A percentile compares a stretch with the other conserved stretches of the same genome.
These are phyloP conservation scores for Branchinecta lindahli DNA, from an alignment of 1,140 invertebrate species.

Conservation along the genomic window DNA sequence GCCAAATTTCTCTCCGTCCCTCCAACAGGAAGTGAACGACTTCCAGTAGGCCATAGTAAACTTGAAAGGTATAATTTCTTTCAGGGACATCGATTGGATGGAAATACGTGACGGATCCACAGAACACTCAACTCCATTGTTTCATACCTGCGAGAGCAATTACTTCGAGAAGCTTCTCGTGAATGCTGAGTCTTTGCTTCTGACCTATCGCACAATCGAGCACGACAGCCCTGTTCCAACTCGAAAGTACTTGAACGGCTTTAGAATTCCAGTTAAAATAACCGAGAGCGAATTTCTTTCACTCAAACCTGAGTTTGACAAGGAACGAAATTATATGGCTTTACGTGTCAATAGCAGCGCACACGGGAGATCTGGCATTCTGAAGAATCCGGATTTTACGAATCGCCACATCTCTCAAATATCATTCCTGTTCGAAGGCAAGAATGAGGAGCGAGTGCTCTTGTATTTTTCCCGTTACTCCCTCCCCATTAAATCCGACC, in stretches of 20 bases:
- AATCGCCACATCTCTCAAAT: neutral
- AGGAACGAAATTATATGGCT: neutral
- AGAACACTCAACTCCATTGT: neutral
- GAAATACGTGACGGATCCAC: neutral
- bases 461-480: neutral
- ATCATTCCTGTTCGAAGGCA: neutral
- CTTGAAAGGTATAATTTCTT: neutral
- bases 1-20: too few species aligned
- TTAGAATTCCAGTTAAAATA: neutral
- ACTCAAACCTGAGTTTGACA: neutral
- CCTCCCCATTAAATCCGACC: neutral
- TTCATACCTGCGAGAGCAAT: neutral
- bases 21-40: too few species aligned
- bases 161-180: neutral
- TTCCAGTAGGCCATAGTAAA: too few species aligned
- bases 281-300: neutral
- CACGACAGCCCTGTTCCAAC: neutral
- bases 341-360: neutral
- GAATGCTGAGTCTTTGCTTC: neutral
- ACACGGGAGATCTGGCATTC: neutral
- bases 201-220: neutral
- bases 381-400: neutral
- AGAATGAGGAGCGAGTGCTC: neutral
- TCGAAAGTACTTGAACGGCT: neutral
- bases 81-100: conserved; percentile 6